Percentiles rank a stretch among this genome's conserved stretches.
These are phyloP conservation scores for Drosophila infuscata DNA, from an alignment of 2,888 invertebrate species.

Conservation along the genomic window DNA sequence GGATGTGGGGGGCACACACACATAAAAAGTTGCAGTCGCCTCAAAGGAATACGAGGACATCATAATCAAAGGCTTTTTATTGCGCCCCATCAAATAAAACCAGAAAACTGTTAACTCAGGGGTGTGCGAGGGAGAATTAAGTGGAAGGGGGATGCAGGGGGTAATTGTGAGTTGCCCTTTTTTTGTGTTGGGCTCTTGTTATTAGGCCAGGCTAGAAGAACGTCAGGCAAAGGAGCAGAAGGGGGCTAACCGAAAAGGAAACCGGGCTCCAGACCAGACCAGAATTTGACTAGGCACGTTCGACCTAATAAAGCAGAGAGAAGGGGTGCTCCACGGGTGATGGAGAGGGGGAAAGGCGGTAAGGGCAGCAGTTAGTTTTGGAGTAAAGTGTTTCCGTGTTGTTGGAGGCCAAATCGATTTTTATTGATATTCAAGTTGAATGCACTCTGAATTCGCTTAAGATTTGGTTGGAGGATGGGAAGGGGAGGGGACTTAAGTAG, in stretches of 20 bases:
- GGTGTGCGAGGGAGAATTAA: constrained; percentile 10
- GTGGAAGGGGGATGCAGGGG: background rate
- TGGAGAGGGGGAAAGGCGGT: background rate
- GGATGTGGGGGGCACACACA: background rate
- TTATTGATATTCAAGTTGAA: constrained; percentile 76
- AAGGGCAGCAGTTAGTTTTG: constrained; percentile 12
- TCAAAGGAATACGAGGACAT: constrained; percentile 64
- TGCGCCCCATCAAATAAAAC: constrained; percentile 69
- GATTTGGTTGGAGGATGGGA: constrained; percentile 12
- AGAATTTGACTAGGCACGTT: constrained; percentile 70
- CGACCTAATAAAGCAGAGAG: constrained; percentile 71
- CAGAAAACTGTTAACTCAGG: constrained; percentile 66
- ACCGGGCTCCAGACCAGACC: constrained; percentile 42
- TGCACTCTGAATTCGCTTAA: constrained; percentile 56
- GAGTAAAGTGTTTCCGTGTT: constrained; percentile 60
- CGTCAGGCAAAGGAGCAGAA: background rate
- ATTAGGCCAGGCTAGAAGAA: constrained; percentile 50
- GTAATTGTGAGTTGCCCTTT: constrained; percentile 36
- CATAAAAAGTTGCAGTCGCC: constrained; percentile 31
- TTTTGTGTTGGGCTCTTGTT: constrained; percentile 38
- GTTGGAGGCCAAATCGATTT: constrained; percentile 70
- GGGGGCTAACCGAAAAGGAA: constrained; percentile 37
- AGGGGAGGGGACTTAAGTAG: background rate
- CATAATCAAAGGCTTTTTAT: constrained; percentile 76
- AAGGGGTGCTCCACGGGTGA: background rate